phyloP scores from a whole-genome alignment of 2,797 vertebrate genomes.

The Mallotus villosus region DNA sequence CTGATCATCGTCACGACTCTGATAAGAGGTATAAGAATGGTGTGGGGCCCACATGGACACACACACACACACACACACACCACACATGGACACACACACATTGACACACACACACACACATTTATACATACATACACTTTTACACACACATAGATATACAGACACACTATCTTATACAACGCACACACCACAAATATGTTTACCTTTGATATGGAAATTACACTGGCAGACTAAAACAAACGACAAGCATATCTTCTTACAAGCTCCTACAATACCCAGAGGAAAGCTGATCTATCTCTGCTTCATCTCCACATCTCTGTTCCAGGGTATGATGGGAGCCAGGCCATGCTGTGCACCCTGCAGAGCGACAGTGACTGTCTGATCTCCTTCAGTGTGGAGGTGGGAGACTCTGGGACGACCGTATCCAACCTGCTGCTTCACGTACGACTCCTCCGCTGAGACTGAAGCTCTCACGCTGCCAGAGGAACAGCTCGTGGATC shows the following conservation, averaged over 20 bases:
- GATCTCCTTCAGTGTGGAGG: slow-evolving; percentile 83
- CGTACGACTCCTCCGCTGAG: slow-evolving; percentile 53
- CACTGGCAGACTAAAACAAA: slow-evolving; percentile 57
- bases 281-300: slow-evolving; percentile 56
- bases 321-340: slow-evolving; percentile 84
- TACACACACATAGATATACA: not conserved
- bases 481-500: too few relatives aligned
- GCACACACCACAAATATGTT: too few relatives aligned
- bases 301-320: slow-evolving; percentile 53
- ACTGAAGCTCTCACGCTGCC: too few relatives aligned
- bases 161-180: too few relatives aligned
- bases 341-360: slow-evolving; percentile 81
- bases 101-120: not conserved
- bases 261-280: slow-evolving; percentile 39
- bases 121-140: not conserved
- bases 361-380: slow-evolving; percentile 87
- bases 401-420: slow-evolving; percentile 78
- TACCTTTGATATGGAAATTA: slow-evolving; percentile 71
- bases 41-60: slow-evolving; percentile 8
- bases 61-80: not conserved
- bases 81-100: not conserved
- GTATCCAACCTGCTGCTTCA: slow-evolving; percentile 82
- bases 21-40: slow-evolving; percentile 59
- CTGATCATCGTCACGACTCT: slow-evolving; percentile 70
- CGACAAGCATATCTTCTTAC: slow-evolving; percentile 63